phyloP scores from a whole-genome alignment of 2,113 vertebrate genomes.

The Alethe diademata region DNA sequence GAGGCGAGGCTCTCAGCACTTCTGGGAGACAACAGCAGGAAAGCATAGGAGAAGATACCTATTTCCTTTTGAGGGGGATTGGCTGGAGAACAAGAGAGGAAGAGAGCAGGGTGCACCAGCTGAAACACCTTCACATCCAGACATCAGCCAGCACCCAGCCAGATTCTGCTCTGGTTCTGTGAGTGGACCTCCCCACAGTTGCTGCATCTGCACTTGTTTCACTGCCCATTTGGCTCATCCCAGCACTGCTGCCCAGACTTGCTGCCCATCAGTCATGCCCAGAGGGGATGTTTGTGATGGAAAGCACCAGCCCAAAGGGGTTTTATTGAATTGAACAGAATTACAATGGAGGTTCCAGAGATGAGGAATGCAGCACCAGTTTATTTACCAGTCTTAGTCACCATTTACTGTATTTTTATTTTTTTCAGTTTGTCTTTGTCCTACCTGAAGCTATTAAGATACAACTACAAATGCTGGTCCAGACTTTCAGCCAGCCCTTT shows the following conservation, averaged over 20 bases:
- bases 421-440: neutral
- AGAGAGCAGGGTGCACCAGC: neutral
- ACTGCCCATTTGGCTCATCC: neutral
- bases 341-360: neutral
- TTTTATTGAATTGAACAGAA: neutral
- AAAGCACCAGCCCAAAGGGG: neutral
- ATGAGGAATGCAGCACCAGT: neutral
- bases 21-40: neutral
- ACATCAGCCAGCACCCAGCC: neutral
- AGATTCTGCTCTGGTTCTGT: neutral
- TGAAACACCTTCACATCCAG: neutral
- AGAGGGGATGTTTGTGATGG: neutral
- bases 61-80: neutral
- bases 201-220: neutral
- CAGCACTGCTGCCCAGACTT: neutral
- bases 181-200: neutral
- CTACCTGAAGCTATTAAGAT: neutral
- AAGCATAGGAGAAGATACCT: neutral
- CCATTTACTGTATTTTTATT: neutral
- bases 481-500: neutral
- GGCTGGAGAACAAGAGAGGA: neutral
- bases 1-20: neutral
- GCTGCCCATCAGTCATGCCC: accelerated
- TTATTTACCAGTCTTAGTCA: neutral
- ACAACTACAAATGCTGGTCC: neutral